These are phyloP conservation scores for Discoglossus pictus DNA, from an alignment of 2,797 vertebrate genomes.

Conservation along the genomic window DNA sequence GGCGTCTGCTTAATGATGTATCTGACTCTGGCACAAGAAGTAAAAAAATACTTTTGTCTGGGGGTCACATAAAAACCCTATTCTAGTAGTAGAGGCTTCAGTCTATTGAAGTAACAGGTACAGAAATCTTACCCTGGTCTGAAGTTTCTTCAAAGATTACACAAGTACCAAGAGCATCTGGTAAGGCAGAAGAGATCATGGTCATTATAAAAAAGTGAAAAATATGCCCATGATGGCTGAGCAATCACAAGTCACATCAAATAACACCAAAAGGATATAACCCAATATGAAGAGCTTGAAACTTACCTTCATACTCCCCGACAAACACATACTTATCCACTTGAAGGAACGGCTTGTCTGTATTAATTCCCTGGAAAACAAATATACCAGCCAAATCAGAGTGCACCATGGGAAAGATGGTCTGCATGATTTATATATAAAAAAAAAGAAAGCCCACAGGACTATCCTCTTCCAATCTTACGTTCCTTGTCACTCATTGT, in stretches of 20 bases:
- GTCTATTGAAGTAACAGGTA: too few species aligned
- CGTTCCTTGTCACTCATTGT: too few species aligned
- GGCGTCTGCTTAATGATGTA: too few species aligned
- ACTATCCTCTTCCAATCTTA: too few species aligned
- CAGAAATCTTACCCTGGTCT: slow-evolving; percentile 69
- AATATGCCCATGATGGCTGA: neutral
- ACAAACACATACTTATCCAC: slow-evolving; percentile 91
- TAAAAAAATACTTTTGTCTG: too few species aligned
- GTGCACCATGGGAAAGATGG: too few species aligned
- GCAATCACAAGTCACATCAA: neutral
- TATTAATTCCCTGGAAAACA: slow-evolving; percentile 83
- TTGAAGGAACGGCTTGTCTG: slow-evolving; percentile 90
- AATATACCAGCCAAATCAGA: too few species aligned
- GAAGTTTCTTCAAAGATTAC: slow-evolving; percentile 87
- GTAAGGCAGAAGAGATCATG: slow-evolving; percentile 42
- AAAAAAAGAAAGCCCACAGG: too few species aligned
- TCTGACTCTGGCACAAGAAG: too few species aligned
- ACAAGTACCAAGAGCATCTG: slow-evolving; percentile 88
- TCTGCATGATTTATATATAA: neutral
- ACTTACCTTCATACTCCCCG: slow-evolving; percentile 91
- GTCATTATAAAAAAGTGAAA: slow-evolving; percentile 24
- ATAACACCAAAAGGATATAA: neutral
- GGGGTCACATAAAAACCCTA: too few species aligned
- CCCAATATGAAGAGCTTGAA: too few species aligned
- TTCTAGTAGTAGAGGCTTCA: too few species aligned